Percentiles rank a stretch among this genome's conserved stretches.
phyloP scores from a whole-genome alignment of 2,797 vertebrate genomes.

The Pseudomugil gertrudae region DNA sequence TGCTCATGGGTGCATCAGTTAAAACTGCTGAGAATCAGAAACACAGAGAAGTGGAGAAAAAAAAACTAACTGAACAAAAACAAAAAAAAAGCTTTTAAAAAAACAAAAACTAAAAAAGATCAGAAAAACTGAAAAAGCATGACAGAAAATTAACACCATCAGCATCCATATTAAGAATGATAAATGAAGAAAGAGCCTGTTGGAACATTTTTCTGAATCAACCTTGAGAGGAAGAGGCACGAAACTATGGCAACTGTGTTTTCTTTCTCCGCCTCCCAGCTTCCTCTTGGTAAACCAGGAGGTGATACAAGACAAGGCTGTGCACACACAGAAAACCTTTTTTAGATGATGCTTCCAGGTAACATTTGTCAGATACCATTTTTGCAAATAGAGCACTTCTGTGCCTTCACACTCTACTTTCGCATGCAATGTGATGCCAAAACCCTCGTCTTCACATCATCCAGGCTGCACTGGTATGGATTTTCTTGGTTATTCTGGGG shows the following conservation, averaged over 20 bases:
- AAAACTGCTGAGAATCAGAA: conserved; percentile 41
- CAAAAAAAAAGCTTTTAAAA: background rate
- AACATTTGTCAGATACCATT: conserved; percentile 32
- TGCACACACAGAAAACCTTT: conserved; percentile 21
- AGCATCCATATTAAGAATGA: conserved; percentile 43
- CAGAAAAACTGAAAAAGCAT: background rate
- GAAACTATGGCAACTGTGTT: conserved; percentile 80
- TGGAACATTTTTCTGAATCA: conserved; percentile 53
- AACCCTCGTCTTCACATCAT: conserved; percentile 12
- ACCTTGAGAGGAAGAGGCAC: conserved; percentile 47
- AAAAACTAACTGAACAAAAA: background rate
- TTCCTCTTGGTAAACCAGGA: conserved; percentile 50
- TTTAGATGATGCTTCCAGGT: conserved; percentile 51
- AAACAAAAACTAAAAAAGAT: conserved; percentile 6
- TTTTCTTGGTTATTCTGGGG: conserved; percentile 12
- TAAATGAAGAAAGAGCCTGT: conserved; percentile 48
- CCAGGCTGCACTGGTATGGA: conserved; percentile 1
- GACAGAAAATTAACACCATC: conserved; percentile 29
- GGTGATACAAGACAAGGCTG: conserved; percentile 46
- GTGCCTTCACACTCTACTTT: conserved; percentile 27
- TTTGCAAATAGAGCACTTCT: conserved; percentile 29
- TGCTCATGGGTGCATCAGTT: conserved; percentile 1
- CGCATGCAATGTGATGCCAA: conserved; percentile 15
- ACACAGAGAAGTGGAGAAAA: background rate
- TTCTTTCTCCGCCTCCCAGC: conserved; percentile 54